Evolutionary conservation across 2,113 vertebrate species (phyloP).

Genomic region (Blennius ocellaris): DNA sequence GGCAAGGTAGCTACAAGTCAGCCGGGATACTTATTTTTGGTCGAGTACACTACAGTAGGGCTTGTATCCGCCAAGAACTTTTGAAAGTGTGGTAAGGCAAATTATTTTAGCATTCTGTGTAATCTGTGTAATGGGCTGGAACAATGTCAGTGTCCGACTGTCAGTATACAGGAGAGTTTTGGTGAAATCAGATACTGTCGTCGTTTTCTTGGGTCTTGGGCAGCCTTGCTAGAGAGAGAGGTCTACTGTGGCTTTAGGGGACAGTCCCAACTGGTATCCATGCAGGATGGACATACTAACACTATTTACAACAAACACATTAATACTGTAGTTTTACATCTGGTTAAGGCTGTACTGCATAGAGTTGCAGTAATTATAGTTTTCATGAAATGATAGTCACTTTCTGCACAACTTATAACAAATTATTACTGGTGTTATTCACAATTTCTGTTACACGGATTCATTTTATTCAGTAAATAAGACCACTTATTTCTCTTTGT

Average conservation of each 20-base stretch:
- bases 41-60: conserved; percentile 49
- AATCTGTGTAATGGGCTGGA: conserved; percentile 29
- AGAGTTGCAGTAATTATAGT: conserved; percentile 78
- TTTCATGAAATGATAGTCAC: conserved; percentile 91
- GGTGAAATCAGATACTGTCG: conserved; percentile 16
- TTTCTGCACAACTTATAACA: conserved; percentile 84
- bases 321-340: conserved; percentile 79
- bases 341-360: conserved; percentile 85
- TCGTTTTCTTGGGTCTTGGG: conserved; percentile 46
- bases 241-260: conserved; percentile 73
- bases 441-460: conserved; percentile 76
- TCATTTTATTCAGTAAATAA: conserved; percentile 80
- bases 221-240: conserved; percentile 57
- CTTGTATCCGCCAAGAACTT: conserved; percentile 36
- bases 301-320: conserved; percentile 92
- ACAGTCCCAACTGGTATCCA: conserved; percentile 86
- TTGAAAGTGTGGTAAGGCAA: conserved; percentile 46
- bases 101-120: conserved; percentile 39
- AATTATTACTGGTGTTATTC: conserved; percentile 79
- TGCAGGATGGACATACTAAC: conserved; percentile 91
- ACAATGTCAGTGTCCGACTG: conserved; percentile 16
- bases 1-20: conserved; percentile 73
- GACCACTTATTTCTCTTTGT: conserved; percentile 84
- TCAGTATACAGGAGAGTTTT: conserved; percentile 33
- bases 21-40: conserved; percentile 73